Evolutionary conservation across 2,797 vertebrate species (phyloP).

Genomic region (Crax fasciolata): DNA sequence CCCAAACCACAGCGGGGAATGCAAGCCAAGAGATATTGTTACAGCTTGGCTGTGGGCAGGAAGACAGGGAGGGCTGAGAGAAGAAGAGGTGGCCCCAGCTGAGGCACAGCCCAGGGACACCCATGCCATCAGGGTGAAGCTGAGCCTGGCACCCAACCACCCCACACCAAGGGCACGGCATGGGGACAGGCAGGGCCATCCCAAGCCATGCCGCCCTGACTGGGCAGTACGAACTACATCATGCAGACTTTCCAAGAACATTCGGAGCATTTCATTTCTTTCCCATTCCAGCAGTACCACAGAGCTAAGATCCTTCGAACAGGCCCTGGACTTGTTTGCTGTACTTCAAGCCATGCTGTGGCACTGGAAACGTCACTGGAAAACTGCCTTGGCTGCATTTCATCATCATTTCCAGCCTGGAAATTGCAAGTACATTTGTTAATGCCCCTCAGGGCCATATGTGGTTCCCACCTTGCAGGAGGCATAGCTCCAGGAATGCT

Average conservation of each 20-base stretch:
- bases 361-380: neutral
- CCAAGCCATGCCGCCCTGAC: neutral
- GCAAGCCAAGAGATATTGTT: neutral
- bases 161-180: neutral
- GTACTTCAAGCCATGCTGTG: neutral
- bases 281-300: neutral
- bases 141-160: neutral
- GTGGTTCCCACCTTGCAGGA: neutral
- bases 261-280: neutral
- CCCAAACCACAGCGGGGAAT: neutral
- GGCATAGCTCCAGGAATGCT: neutral
- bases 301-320: neutral
- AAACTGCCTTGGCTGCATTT: neutral
- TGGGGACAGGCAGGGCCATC: neutral
- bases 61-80: neutral
- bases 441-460: accelerated
- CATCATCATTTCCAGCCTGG: neutral
- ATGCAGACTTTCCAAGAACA: neutral
- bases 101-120: accelerated
- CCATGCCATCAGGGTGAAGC: accelerated
- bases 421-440: neutral
- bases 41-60: neutral
- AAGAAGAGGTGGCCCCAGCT: accelerated
- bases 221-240: neutral
- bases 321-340: neutral